A percentile compares a stretch with the other conserved stretches of the same genome.
These are phyloP conservation scores for Eubucco bourcierii DNA, from an alignment of 2,113 vertebrate genomes.

Conservation along the genomic window DNA sequence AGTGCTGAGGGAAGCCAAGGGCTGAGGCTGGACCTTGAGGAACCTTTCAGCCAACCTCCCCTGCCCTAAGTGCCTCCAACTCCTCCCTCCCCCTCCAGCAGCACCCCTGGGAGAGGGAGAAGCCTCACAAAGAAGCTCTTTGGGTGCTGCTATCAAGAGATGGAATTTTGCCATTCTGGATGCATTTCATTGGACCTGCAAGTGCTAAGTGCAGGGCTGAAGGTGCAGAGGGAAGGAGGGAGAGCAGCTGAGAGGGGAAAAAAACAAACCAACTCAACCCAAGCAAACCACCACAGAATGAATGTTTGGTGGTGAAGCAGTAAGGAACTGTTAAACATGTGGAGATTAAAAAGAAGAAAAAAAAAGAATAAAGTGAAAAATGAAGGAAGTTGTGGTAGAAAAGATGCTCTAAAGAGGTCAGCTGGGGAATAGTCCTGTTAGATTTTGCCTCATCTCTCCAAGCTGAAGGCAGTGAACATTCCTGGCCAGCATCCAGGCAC, in stretches of 20 bases:
- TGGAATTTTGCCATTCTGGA: background rate
- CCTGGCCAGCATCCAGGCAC: background rate
- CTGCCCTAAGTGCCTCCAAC: background rate
- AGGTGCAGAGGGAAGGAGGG: background rate
- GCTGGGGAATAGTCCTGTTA: background rate
- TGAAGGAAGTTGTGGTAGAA: background rate
- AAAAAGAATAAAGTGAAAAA: too few relatives aligned
- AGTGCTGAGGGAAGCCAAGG: background rate
- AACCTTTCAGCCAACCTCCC: background rate
- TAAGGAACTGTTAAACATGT: background rate
- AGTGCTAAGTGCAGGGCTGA: constrained; percentile 37
- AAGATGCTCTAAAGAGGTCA: background rate
- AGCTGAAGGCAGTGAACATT: background rate
- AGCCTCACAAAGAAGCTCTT: background rate
- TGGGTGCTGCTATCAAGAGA: accelerated
- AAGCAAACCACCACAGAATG: background rate
- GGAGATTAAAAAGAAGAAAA: background rate
- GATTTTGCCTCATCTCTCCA: background rate
- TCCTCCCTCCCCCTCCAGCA: accelerated
- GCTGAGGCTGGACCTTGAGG: accelerated
- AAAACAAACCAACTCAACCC: background rate
- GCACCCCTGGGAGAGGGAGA: background rate
- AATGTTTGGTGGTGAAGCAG: background rate
- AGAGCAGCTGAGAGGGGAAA: accelerated
- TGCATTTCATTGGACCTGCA: constrained; percentile 4